Base-by-base conservation (phyloP, 2,888 invertebrate genomes). In the Hemistola chrysoprasaria region DNA sequence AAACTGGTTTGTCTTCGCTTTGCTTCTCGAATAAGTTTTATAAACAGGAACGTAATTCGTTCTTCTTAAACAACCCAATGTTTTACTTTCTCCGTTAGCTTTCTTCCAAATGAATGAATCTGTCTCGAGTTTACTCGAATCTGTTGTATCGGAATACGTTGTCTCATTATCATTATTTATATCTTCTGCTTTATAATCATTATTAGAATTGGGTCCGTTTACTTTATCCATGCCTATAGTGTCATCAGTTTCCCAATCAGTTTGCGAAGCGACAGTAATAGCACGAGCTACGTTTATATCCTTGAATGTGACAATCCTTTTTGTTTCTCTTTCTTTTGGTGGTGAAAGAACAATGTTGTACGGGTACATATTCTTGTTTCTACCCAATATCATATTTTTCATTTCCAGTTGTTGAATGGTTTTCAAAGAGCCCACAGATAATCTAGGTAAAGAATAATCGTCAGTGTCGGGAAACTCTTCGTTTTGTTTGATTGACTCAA, bases 341-440 rank as follows among this genome's bases (percentile, higher is more conserved):
- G 89, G 88, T 22, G 89, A 89, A 22, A 87, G 43, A 29, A 75
- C 59, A 48, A 89, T 77, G 46, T 87, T 89, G 40, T 89, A 90
- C 0, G 90, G 89, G 64, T 84, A 88, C 1, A 69, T 45, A 42
- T 80, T 68, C 48, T 70, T 50, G 39, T 75, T 83, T 6, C 79
- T 66, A 5, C 89, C 88, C 47, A 90, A 62, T 44, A 90, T 86
- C 44, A 90, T 69, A 44, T 87, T 69, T 56, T 75, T 78, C 1
- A 82, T 75, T 22, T 83, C 78, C 32, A 66, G 55, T 28, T 62
- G 48, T 45, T 65, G 64, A 1, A 43, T 32, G 50, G 59, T 62
- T 35, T 42, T 59, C 1, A 45, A 41, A 40, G 58, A 32, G 47
- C 70, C 62, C 3, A 74, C 59, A 20, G 62, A 61, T 1, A 85